Base-by-base conservation (phyloP, 2,888 invertebrate genomes). In the Mystacides longicornis region DNA sequence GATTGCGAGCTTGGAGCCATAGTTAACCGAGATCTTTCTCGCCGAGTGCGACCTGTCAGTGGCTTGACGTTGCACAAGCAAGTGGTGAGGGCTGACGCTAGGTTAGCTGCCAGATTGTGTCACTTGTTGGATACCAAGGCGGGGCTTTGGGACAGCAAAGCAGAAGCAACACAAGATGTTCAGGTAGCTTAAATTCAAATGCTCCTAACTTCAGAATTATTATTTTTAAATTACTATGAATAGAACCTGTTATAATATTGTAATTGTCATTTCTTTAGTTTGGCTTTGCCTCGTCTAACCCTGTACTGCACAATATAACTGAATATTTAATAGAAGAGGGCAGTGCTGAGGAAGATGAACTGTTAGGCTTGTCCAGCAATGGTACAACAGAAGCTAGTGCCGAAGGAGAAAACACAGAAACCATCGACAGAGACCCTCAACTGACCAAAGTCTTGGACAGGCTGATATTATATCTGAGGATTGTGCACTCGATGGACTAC, bases 401-500 rank as follows among this genome's bases (percentile, higher is more conserved):
- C 4, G 52, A 51, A 14, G 56, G 49, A 2, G 70, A 67, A 2
- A 72, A 71, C 18, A 46, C 27, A n/a, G 75, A 74, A 23, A 71
- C 73, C 19, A 74, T 90, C 11, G 89, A 90, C 64, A 73, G 87
- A 62, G 89, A 90, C 68, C 83, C 86, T 46, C 73, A 77, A 37
- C 71, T 91, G 22, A 76, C 89, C 58, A 79, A 83, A 59, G 93
- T 92, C 56, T 65, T 85, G 51, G 86, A 86, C 66, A 82, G 88
- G 49, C 81, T 99, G 57, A 84, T 99, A 50, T 71, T 98, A 51
- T 99, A 99, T 69, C 75, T 99, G 65, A 84, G 99, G 49, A 81
- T 99, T 47, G 99, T 99, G 1, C 97, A 99, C 71, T 98, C 98
- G 0, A 90, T 99, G 52, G 99, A 99, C 72, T 99, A 94, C 71